Evolutionary conservation across 1,140 invertebrate genomes (phyloP).

Genomic region (Drosophila jambulina): DNA sequence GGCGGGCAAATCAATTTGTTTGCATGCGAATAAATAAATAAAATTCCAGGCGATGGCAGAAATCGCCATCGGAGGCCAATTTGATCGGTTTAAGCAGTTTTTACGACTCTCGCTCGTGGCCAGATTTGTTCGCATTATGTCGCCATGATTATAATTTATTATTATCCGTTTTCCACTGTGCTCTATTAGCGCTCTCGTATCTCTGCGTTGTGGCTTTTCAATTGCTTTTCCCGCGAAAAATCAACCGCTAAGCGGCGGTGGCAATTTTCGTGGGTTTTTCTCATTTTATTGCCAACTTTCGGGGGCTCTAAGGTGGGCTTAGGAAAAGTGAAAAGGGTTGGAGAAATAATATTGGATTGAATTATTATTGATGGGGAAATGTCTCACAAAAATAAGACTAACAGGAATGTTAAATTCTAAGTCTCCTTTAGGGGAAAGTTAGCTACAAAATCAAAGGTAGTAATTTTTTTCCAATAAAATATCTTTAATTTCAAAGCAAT

Average conservation of each 20-base stretch:
- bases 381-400: background rate
- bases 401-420: too few relatives aligned
- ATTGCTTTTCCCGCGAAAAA: slow-evolving; percentile 26
- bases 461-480: background rate
- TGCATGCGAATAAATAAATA: slow-evolving; percentile 80
- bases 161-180: slow-evolving; percentile 67
- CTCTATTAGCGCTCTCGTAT: slow-evolving; percentile 17
- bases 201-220: slow-evolving; percentile 42
- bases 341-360: background rate
- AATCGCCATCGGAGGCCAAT: slow-evolving; percentile 77
- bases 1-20: slow-evolving; percentile 72
- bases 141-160: slow-evolving; percentile 78
- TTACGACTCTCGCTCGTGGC: slow-evolving; percentile 75
- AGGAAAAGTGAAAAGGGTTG: background rate
- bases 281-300: slow-evolving; percentile 41
- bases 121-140: slow-evolving; percentile 73
- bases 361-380: background rate
- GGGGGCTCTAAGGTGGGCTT: slow-evolving; percentile 23
- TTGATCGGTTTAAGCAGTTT: slow-evolving; percentile 74
- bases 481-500: background rate
- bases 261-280: slow-evolving; percentile 11
- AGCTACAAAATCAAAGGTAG: background rate
- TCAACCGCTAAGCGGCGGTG: slow-evolving; percentile 45
- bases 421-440: too few relatives aligned
- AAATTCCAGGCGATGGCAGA: slow-evolving; percentile 60